These are phyloP conservation scores for Lasioglossum calceatum DNA, from an alignment of 2,888 invertebrate genomes.

Conservation along the genomic window DNA sequence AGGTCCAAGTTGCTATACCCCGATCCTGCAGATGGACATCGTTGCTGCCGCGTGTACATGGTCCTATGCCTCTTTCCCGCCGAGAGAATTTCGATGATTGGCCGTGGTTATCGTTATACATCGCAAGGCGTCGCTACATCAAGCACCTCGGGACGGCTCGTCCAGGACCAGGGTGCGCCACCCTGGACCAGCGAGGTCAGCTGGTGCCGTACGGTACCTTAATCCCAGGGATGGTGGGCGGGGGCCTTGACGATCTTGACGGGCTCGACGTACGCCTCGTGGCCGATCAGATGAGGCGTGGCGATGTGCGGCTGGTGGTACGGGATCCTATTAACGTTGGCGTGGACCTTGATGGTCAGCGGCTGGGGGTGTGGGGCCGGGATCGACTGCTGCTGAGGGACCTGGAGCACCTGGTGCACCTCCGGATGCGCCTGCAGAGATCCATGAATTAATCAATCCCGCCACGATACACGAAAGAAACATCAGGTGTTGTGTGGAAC, in stretches of 20 bases:
- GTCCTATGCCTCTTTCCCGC: conserved; percentile 37
- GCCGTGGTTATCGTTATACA: conserved; percentile 50
- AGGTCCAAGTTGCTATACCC: background rate
- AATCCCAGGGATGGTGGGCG: conserved; percentile 80
- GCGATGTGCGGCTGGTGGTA: conserved; percentile 81
- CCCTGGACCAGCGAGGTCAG: conserved; percentile 72
- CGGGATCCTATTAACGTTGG: conserved; percentile 75
- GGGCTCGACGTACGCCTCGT: conserved; percentile 85
- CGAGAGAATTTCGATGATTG: conserved; percentile 56
- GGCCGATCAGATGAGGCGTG: conserved; percentile 86
- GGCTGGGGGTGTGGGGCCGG: conserved; percentile 81
- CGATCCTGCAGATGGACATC: background rate
- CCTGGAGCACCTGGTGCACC: conserved; percentile 76
- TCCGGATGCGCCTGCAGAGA: conserved; percentile 60
- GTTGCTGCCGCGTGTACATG: conserved; percentile 41
- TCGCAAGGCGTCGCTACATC: conserved; percentile 48
- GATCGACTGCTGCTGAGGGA: conserved; percentile 79
- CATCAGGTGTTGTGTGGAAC: too few species aligned
- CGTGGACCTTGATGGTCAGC: conserved; percentile 78
- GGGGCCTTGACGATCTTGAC: conserved; percentile 86
- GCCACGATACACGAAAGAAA: background rate
- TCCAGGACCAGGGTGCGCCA: conserved; percentile 64
- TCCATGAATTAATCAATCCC: too few species aligned
- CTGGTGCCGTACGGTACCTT: conserved; percentile 51
- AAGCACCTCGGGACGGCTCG: conserved; percentile 49